Conservation (phyloP, 1,140 invertebrate species). For the Achatina immaculata region DNA sequence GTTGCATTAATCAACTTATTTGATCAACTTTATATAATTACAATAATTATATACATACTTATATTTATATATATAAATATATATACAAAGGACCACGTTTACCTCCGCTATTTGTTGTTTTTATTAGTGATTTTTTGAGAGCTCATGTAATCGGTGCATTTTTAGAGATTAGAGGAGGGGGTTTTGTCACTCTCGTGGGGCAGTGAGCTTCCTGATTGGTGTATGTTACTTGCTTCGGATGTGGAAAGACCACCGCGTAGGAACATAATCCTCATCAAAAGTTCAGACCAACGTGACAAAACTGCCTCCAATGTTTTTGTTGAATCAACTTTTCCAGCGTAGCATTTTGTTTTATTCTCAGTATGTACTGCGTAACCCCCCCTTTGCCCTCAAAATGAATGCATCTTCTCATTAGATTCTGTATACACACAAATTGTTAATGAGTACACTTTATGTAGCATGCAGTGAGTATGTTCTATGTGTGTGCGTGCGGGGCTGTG, state of each 20-base stretch:
- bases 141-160: constrained; percentile 36
- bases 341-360: constrained; percentile 18
- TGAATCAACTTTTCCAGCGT: constrained; percentile 25
- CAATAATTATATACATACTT: constrained; percentile 23
- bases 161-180: constrained; percentile 9
- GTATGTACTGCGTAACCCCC: constrained; percentile 4
- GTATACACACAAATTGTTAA: constrained; percentile 3
- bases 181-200: background rate
- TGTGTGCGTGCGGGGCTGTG: background rate
- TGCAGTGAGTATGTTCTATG: background rate
- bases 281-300: too few species aligned
- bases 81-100: constrained; percentile 40
- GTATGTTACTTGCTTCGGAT: too few species aligned
- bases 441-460: constrained; percentile 4
- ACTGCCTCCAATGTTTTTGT: constrained; percentile 25
- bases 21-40: constrained; percentile 30
- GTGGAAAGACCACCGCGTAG: background rate
- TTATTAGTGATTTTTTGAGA: constrained; percentile 7
- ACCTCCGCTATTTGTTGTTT: constrained; percentile 39
- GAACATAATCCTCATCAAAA: too few species aligned
- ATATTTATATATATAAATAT: constrained; percentile 27
- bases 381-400: constrained; percentile 32
- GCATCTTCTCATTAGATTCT: constrained; percentile 36
- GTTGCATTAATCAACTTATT: constrained; percentile 27
- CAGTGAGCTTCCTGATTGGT: too few species aligned